phyloP scores from a whole-genome alignment of 2,113 vertebrate genomes.

The Elaphurus davidianus region DNA sequence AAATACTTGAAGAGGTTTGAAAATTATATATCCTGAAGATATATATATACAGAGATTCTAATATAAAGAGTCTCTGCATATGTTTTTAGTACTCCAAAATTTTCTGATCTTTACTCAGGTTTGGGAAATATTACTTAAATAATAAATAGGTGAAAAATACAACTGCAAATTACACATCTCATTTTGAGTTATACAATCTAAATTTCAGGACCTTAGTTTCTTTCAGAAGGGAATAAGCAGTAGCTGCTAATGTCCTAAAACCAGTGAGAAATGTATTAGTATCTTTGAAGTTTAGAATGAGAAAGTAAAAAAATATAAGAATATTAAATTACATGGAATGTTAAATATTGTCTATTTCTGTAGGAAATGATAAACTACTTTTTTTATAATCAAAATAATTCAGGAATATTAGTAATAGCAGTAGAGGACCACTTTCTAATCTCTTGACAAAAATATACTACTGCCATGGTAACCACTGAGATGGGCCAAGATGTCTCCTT shows the following conservation, averaged over 20 bases:
- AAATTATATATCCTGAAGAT: not conserved
- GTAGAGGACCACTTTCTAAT: constrained; percentile 49
- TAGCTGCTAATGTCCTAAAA: not conserved
- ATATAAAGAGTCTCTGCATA: not conserved
- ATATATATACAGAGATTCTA: not conserved
- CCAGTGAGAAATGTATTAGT: not conserved
- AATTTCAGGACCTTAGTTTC: not conserved
- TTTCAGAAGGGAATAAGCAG: not conserved
- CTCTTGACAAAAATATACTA: constrained; percentile 61
- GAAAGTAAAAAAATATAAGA: constrained; percentile 9
- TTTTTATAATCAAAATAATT: constrained; percentile 58
- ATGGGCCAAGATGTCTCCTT: constrained; percentile 53
- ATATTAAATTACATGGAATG: constrained; percentile 38
- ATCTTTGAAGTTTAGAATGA: not conserved
- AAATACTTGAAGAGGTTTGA: not conserved
- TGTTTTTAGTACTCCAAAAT: not conserved
- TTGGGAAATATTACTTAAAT: not conserved
- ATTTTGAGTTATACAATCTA: not conserved
- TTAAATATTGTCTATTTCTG: not conserved
- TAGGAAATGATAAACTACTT: not conserved
- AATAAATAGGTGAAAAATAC: not conserved
- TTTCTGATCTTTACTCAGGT: not conserved
- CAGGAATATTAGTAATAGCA: constrained; percentile 75
- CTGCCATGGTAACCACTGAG: constrained; percentile 75
- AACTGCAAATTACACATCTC: not conserved